Percentiles rank a stretch among this genome's conserved stretches.
phyloP scores from a whole-genome alignment of 2,113 vertebrate genomes.

The Rallus limicola region DNA sequence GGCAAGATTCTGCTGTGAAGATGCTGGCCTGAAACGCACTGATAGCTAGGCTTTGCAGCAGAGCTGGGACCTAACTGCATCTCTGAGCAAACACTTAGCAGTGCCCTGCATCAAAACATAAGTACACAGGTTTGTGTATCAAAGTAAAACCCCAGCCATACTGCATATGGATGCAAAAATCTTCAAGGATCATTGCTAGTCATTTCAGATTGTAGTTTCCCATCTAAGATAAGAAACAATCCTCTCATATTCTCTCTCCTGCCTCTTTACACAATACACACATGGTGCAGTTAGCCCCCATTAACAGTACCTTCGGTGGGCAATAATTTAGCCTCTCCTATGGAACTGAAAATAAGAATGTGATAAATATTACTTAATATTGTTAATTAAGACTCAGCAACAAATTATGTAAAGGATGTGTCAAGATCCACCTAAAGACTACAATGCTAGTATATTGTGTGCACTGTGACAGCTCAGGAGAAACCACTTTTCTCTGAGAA shows the following conservation, averaged over 20 bases:
- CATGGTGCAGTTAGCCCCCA: rapidly evolving
- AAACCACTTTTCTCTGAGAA: too few species aligned
- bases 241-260: not conserved
- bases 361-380: too few species aligned
- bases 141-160: not conserved
- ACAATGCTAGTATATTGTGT: too few species aligned
- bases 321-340: not conserved
- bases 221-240: not conserved
- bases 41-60: not conserved
- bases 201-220: not conserved
- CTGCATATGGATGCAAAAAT: not conserved
- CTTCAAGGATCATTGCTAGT: not conserved
- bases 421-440: too few species aligned
- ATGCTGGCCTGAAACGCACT: not conserved
- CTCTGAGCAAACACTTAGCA: not conserved
- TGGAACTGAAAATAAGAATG: not conserved
- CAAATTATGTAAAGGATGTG: too few species aligned
- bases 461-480: too few species aligned
- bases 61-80: not conserved
- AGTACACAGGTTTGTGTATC: not conserved
- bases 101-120: not conserved
- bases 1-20: not conserved
- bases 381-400: too few species aligned
- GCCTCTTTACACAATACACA: not conserved
- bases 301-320: not conserved